Conservation (phyloP, 2,888 invertebrate genomes). For the Monoplex corrugatus region DNA sequence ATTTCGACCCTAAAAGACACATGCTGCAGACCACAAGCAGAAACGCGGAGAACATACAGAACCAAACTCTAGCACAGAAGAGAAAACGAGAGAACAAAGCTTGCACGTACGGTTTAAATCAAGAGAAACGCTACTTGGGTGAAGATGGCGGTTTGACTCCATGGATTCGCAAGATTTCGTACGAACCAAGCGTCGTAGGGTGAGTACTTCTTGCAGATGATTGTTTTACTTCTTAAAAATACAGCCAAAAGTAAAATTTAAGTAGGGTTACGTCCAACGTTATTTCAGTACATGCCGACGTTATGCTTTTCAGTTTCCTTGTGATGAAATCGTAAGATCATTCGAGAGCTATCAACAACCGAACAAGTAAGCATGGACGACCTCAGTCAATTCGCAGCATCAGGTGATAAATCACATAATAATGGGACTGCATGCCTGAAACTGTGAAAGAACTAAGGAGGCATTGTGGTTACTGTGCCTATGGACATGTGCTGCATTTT, state of each 20-base stretch:
- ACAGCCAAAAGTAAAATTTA: too few relatives aligned
- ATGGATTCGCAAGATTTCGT: conserved; percentile 88
- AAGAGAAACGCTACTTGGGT: conserved; percentile 90
- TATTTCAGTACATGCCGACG: too few relatives aligned
- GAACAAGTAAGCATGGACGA: too few relatives aligned
- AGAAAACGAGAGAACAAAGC: conserved; percentile 93
- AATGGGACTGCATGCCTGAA: too few relatives aligned
- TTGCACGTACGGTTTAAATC: conserved; percentile 93
- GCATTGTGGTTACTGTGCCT: background rate
- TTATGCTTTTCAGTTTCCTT: too few relatives aligned
- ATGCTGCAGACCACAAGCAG: conserved; percentile 85
- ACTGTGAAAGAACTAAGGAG: too few relatives aligned
- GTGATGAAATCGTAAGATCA: too few relatives aligned
- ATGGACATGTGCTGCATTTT: background rate
- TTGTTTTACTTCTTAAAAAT: too few relatives aligned
- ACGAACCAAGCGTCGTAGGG: conserved; percentile 92
- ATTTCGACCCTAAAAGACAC: conserved; percentile 82
- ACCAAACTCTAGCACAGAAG: conserved; percentile 81
- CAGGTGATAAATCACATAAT: too few relatives aligned
- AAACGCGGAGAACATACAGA: conserved; percentile 68
- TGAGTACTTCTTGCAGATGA: conserved; percentile 82
- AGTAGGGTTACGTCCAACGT: background rate
- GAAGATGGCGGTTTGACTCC: conserved; percentile 95
- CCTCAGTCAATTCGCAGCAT: too few relatives aligned
- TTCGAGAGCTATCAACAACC: too few relatives aligned